phyloP scores from a whole-genome alignment of 2,797 vertebrate species.

The Myiotriccus ornatus region DNA sequence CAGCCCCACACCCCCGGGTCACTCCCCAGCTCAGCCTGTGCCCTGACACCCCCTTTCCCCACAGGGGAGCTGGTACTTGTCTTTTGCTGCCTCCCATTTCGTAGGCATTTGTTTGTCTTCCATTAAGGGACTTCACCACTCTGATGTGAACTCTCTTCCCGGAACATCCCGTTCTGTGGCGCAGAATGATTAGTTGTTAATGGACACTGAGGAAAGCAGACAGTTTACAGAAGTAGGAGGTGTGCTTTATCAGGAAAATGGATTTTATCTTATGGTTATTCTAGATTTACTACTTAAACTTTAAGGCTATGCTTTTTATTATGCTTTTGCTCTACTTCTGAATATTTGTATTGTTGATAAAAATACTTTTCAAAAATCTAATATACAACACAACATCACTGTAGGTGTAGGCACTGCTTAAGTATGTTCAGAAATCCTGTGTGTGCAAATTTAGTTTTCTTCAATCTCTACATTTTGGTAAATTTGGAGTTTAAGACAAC shows the following conservation, averaged over 20 bases:
- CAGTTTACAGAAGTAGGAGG: slow-evolving; percentile 22
- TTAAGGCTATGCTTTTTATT: slow-evolving; percentile 64
- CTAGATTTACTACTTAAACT: slow-evolving; percentile 29
- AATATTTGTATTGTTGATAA: slow-evolving; percentile 54
- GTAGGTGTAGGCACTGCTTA: slow-evolving; percentile 73
- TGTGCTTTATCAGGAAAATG: slow-evolving; percentile 65
- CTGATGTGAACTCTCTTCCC: background rate
- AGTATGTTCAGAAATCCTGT: slow-evolving; percentile 57
- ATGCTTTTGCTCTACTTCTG: slow-evolving; percentile 45
- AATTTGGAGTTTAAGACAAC: slow-evolving; percentile 22
- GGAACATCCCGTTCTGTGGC: background rate
- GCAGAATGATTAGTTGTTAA: background rate
- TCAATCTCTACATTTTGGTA: slow-evolving; percentile 59
- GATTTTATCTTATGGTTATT: background rate
- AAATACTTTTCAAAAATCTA: slow-evolving; percentile 61
- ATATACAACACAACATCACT: slow-evolving; percentile 52
- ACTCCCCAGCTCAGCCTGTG: too few species aligned
- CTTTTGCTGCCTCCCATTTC: background rate
- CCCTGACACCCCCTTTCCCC: too few species aligned
- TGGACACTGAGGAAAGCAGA: slow-evolving; percentile 30
- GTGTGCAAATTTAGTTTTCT: slow-evolving; percentile 65
- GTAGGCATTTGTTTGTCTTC: background rate
- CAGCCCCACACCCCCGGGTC: background rate
- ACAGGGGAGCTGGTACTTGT: background rate
- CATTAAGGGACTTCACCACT: background rate